Percentiles rank a stretch among this genome's conserved stretches.
Evolutionary conservation across 2,113 vertebrate genomes (phyloP).

Genomic region (Ia io): DNA sequence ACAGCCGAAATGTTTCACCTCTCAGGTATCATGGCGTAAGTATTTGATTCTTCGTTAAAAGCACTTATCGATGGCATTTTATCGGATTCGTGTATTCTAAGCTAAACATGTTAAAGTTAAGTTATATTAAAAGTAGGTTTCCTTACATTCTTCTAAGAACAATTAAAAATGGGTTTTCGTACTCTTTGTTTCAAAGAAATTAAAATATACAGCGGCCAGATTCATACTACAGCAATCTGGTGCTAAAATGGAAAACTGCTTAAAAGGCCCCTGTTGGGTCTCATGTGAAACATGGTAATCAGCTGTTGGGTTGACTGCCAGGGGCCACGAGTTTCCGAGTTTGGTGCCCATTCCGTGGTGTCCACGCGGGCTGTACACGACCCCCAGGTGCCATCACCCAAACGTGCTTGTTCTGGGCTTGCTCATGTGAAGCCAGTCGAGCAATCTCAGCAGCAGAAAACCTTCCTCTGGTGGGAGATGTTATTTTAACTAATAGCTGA

Average conservation of each 20-base stretch:
- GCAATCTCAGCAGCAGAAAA: not conserved
- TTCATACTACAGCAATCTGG: not conserved
- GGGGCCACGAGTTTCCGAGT: not conserved
- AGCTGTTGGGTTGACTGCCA: not conserved
- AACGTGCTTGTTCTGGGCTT: not conserved
- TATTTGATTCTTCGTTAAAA: slow-evolving; percentile 61
- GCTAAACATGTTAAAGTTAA: not conserved
- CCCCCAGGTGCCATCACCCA: not conserved
- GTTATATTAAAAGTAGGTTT: not conserved
- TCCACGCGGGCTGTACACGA: not conserved
- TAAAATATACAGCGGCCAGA: not conserved
- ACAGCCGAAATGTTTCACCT: slow-evolving; percentile 95
- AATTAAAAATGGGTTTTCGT: not conserved
- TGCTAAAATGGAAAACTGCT: not conserved
- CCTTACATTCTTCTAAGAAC: not conserved
- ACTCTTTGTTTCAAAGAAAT: not conserved
- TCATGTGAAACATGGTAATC: not conserved
- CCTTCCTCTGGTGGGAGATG: not conserved
- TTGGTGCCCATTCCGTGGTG: not conserved
- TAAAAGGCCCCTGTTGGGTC: not conserved
- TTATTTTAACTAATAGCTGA: not conserved
- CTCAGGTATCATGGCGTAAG: slow-evolving; percentile 99
- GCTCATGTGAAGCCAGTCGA: not conserved
- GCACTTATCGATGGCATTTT: accelerated
- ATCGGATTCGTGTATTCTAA: not conserved